Base-by-base conservation (phyloP, 2,113 vertebrate species). In the Amia ocellicauda region DNA sequence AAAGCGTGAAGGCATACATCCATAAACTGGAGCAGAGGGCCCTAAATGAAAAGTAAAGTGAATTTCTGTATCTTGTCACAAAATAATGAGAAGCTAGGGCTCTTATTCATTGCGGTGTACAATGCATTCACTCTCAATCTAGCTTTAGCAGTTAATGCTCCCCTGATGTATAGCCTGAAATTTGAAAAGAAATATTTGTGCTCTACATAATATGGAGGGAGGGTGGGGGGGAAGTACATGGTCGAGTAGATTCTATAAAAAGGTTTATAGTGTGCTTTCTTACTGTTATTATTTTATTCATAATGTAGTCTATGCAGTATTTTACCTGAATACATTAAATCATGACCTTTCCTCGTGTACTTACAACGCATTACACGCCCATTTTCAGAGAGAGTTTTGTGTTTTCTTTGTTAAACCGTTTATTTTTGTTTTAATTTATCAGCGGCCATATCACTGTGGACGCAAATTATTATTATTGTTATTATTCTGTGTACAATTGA, bases 41-140 rank as follows among this genome's bases (percentile, higher is more conserved):
- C 86, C 78, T 92, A 90, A 93, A 92, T 93, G 91, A 91, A 94
- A 93, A 91, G 88, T 86, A 90, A 91, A 93, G 91, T 91, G 80
- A 87, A 89, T 92, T 90, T 91, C 88, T 93, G 87, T 86, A 83
- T 91, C 90, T 91, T 93, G 86, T 93, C 90, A 89, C 85, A 84
- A 89, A 83, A 83, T 91, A 92, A 92, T 92, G 86, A 90, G 87
- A 89, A 92, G 80, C 86, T 91, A 92, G 90, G 85, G 90, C 86
- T 89, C 83, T 92, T 92, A 88, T 90, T 90, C 89, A 91, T 85
- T 78, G 82, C 78, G 73, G 76, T 75, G 82, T 80, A 83, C 88
- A 82, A 83, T 88, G 85, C 85, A 85, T 90, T 91, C 81, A 84
- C 88, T 88, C 86, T 89, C 86, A 85, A 86, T 88, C 87, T 84